phyloP scores from a whole-genome alignment of 1,140 invertebrate species.

The Macrocentrus cingulum region DNA sequence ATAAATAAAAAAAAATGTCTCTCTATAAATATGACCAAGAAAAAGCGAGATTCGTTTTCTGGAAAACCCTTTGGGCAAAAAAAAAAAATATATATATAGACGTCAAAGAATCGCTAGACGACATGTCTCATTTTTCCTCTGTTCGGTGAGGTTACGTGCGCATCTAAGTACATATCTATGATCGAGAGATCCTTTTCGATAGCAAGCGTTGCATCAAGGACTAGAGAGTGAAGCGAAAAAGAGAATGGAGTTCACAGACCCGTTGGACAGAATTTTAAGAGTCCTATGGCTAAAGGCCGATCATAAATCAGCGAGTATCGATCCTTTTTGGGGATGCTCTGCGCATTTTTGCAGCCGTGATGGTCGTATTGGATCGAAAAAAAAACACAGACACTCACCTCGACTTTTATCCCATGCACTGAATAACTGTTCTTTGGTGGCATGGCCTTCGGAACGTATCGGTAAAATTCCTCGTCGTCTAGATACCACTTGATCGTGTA shows the following conservation, averaged over 20 bases:
- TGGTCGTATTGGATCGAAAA: too few relatives aligned
- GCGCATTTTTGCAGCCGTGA: not conserved
- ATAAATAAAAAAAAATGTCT: too few relatives aligned
- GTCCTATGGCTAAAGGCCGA: conserved; percentile 1
- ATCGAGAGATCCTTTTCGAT: not conserved
- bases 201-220: not conserved
- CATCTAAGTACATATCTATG: not conserved
- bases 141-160: not conserved
- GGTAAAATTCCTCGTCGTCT: conserved; percentile 78
- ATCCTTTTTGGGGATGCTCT: not conserved
- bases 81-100: not conserved
- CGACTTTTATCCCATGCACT: conserved; percentile 68
- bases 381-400: conserved; percentile 66
- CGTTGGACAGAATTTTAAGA: conserved; percentile 12
- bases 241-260: conserved; percentile 5
- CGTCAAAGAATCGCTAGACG: conserved; percentile 6
- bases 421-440: conserved; percentile 69
- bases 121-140: conserved; percentile 8
- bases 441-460: conserved; percentile 69
- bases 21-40: too few relatives aligned
- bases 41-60: too few relatives aligned
- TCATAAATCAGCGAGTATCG: conserved; percentile 4
- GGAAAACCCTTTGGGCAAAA: too few relatives aligned
- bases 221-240: not conserved
- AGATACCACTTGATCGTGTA: conserved; percentile 86